A percentile compares a stretch with the other conserved stretches of the same genome.
Conservation (phyloP, 2,888 invertebrate species). For the Drosophila pegasa region DNA sequence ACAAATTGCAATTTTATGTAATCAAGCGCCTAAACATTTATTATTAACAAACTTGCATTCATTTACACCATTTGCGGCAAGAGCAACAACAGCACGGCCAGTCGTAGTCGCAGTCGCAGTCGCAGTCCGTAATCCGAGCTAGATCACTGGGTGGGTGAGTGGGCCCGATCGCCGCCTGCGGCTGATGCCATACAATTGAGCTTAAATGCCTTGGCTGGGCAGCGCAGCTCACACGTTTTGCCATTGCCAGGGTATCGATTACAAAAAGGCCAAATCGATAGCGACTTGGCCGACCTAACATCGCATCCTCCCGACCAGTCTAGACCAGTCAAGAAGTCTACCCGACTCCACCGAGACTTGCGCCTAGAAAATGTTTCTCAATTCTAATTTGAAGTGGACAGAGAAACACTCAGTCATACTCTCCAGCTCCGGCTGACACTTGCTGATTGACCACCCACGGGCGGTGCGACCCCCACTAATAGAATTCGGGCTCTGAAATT, state of each 20-base stretch:
- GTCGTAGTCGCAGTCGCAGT: constrained; percentile 1
- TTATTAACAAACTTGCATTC: constrained; percentile 79
- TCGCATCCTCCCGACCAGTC: no score
- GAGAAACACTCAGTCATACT: no score
- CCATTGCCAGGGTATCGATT: constrained; percentile 46
- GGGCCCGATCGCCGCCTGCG: constrained; percentile 41
- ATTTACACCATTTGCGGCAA: constrained; percentile 70
- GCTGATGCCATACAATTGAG: constrained; percentile 53
- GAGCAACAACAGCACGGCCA: constrained; percentile 2
- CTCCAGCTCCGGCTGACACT: constrained; percentile 1
- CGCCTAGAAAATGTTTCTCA: no score
- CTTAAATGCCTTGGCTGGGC: constrained; percentile 74
- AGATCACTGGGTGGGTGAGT: constrained; percentile 40
- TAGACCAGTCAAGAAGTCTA: no score
- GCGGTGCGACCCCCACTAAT: constrained; percentile 46
- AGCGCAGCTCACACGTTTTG: constrained; percentile 32
- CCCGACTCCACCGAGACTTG: no score
- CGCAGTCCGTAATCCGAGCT: constrained; percentile 43
- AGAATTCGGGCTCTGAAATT: constrained; percentile 55
- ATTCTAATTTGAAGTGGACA: no score
- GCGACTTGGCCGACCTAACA: not conserved
- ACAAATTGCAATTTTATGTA: constrained; percentile 72
- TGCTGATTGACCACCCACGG: constrained; percentile 56
- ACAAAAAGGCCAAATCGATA: constrained; percentile 26
- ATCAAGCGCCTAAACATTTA: constrained; percentile 79